These are phyloP conservation scores for Cuniculus paca DNA, from an alignment of 2,797 vertebrate genomes.

Conservation along the genomic window DNA sequence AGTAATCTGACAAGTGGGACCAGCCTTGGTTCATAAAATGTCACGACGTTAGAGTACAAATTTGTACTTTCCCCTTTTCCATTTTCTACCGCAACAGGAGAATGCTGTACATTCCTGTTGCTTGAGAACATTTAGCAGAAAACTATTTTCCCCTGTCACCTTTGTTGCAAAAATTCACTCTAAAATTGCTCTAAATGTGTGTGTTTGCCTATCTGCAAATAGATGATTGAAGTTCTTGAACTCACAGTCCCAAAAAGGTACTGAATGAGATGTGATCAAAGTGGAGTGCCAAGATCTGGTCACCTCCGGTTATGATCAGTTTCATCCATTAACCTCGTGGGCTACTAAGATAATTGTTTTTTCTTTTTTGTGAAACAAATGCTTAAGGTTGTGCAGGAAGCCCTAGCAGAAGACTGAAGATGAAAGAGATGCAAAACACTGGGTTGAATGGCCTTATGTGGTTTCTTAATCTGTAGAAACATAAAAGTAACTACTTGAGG, in stretches of 20 bases:
- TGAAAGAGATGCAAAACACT: not conserved
- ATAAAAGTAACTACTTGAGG: not conserved
- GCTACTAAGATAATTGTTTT: not conserved
- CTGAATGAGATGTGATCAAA: not conserved
- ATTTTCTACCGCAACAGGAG: not conserved
- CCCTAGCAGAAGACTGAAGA: not conserved
- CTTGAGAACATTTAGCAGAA: not conserved
- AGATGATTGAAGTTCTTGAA: not conserved
- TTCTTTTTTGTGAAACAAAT: not conserved
- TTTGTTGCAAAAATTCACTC: not conserved
- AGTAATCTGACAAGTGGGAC: conserved; percentile 26
- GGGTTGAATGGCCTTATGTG: not conserved
- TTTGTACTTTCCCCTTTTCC: not conserved
- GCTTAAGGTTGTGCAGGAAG: not conserved
- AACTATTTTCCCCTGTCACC: not conserved
- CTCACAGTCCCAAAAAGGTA: not conserved
- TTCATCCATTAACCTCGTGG: not conserved
- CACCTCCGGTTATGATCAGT: not conserved
- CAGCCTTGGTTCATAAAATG: conserved; percentile 7
- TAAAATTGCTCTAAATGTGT: conserved; percentile 41
- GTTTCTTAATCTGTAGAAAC: not conserved
- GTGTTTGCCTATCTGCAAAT: not conserved
- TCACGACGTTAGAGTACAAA: not conserved
- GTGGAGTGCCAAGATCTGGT: not conserved
- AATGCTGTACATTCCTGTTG: not conserved